phyloP scores from a whole-genome alignment of 2,888 invertebrate genomes.

The Sarcophaga rosellei region DNA sequence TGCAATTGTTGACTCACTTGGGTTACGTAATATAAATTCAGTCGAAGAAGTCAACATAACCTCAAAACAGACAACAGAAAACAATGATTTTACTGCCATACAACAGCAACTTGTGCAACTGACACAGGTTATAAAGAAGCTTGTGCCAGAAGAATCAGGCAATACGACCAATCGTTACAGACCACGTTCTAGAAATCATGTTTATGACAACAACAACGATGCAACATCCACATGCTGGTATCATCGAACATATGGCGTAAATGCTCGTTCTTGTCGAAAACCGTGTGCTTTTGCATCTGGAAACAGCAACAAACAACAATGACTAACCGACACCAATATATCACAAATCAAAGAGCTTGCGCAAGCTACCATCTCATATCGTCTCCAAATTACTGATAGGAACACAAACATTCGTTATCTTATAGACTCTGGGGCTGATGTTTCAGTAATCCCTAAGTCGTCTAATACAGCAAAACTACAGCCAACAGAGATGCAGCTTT shows the following conservation, averaged over 20 bases:
- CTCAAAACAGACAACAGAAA: no score
- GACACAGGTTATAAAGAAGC: no score
- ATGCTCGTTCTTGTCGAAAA: conserved; percentile 21
- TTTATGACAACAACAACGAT: no score
- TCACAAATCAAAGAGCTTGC: neutral
- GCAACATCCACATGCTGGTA: no score
- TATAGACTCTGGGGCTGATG: conserved; percentile 20
- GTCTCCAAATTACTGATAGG: conserved; percentile 5
- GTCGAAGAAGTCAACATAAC: no score
- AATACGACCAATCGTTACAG: no score
- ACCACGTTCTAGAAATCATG: no score
- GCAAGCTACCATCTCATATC: conserved; percentile 25
- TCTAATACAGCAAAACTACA: neutral
- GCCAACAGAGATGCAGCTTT: conserved; percentile 31
- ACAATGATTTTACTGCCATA: no score
- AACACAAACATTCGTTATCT: conserved; percentile 1
- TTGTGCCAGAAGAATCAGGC: no score
- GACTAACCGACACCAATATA: conserved; percentile 1
- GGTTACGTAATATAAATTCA: no score
- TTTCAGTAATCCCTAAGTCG: conserved; percentile 6
- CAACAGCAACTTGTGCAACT: no score
- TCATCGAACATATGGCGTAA: conserved; percentile 7
- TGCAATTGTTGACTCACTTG: no score
- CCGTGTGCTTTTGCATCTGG: conserved; percentile 4
- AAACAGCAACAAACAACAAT: conserved; percentile 15